Evolutionary conservation across 2,888 invertebrate species (phyloP), one percentile per base, ranked within the genome.

Genomic region (Epistrophe grossulariae): DNA sequence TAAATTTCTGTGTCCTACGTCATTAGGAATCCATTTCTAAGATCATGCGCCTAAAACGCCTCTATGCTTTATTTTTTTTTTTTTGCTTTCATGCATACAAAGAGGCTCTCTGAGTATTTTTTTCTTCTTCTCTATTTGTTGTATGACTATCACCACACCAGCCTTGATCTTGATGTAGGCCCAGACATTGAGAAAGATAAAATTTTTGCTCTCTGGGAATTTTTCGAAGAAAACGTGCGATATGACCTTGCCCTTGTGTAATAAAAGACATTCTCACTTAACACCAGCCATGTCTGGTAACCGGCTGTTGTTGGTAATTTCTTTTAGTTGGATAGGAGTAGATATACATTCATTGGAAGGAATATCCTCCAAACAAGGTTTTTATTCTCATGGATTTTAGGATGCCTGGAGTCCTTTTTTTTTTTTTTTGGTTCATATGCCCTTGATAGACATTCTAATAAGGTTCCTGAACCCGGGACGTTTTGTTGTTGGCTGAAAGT

Each of bases 211-310:
- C 45, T 77, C 57, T 48, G 24, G 55, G 24, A 59, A 52, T 52
- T 11, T 60, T 38, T 11, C 24, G 4, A 45, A 59, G 24, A 71
- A 79, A 62, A 60, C 72, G 55, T 72, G 50, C 62, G 28, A 5
- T 68, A 81, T 79, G 85, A 85, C 85, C 85, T 85, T 85, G 85
- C 78, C 85, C 85, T 85, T 81, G 80, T 68, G 62, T 71, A 48
- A 68, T 68, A 77, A 60, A 60, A 77, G 72, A 62, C 38, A 24
- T 70, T 70, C 28, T 80, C 40, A 31, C 24, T 66, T 66, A 70
- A 84, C 60, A 40, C 52, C 52, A 45, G 60, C 57, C 48, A 52
- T 77, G 84, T 84, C 84, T 84, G 59, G 40, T 55, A 52, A 60
- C 28, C 71, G 43, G 55, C 15, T 66, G 55, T 55, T 73, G 74